These are phyloP conservation scores for Pelochelys cantorii DNA, from an alignment of 2,797 vertebrate species.

Conservation along the genomic window DNA sequence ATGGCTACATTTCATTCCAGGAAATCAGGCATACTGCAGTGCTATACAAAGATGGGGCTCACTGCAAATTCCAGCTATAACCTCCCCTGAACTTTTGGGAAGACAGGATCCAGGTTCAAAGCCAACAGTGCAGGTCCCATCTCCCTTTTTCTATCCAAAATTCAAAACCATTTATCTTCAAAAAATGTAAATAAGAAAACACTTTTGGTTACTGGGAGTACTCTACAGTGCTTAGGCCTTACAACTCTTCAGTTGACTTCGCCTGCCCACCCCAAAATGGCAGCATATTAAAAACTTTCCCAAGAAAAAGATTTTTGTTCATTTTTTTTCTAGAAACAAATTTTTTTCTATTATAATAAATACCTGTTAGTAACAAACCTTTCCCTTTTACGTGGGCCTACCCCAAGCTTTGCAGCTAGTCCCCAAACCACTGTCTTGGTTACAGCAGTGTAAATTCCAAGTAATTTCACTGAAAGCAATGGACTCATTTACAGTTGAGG, in stretches of 20 bases:
- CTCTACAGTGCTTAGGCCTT: neutral
- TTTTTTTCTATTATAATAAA: fast-evolving
- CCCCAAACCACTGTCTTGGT: fast-evolving
- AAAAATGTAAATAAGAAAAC: slow-evolving; percentile 28
- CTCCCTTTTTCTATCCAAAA: neutral
- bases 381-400: neutral
- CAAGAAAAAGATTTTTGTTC: neutral
- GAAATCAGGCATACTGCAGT: fast-evolving
- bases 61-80: neutral
- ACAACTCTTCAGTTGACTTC: neutral
- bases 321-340: neutral
- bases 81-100: neutral
- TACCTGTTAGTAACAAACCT: neutral
- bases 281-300: neutral
- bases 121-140: neutral
- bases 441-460: neutral
- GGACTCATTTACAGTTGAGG: neutral
- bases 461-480: neutral
- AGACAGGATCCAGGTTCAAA: neutral
- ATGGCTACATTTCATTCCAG: neutral
- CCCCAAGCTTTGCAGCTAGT: neutral
- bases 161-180: fast-evolving
- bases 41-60: neutral
- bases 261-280: neutral
- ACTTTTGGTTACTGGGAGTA: slow-evolving; percentile 6